Conservation (phyloP, 2,797 vertebrate species). For the Pelobates cultripes region DNA sequence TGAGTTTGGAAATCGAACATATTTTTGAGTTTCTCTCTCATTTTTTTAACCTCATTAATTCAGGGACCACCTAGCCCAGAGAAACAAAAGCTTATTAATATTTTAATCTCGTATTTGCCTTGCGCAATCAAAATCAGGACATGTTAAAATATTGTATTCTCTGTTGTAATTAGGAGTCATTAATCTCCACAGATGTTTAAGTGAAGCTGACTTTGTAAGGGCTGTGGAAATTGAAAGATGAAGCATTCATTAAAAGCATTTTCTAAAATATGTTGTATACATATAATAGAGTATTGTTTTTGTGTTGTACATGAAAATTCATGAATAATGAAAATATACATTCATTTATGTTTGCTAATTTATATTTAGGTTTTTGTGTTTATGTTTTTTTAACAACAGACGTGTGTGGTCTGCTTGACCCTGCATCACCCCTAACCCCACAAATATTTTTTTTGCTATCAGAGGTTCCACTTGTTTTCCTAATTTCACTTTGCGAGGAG, state of each 20-base stretch:
- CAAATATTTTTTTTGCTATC: no score
- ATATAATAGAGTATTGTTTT: no score
- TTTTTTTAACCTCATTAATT: slow-evolving; percentile 34
- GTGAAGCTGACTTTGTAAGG: slow-evolving; percentile 1
- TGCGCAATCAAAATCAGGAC: not conserved
- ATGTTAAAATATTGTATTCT: not conserved
- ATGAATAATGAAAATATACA: no score
- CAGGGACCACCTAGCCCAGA: slow-evolving; percentile 18
- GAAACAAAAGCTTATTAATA: slow-evolving; percentile 36
- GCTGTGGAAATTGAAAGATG: not conserved
- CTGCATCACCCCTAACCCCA: no score
- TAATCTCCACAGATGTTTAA: slow-evolving; percentile 22
- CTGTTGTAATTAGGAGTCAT: slow-evolving; percentile 29
- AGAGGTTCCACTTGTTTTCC: no score
- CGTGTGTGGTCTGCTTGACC: no score
- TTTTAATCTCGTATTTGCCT: slow-evolving; percentile 25
- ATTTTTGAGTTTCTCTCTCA: not conserved
- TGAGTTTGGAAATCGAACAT: slow-evolving; percentile 7
- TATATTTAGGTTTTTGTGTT: no score
- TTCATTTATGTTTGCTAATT: no score
- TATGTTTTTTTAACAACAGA: no score
- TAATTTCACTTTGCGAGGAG: no score
- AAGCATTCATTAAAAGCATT: not conserved
- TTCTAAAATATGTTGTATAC: not conserved
- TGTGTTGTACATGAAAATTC: no score